These are phyloP conservation scores for Acrocephalus kingi DNA, from an alignment of 2,113 vertebrate species.

Conservation along the genomic window DNA sequence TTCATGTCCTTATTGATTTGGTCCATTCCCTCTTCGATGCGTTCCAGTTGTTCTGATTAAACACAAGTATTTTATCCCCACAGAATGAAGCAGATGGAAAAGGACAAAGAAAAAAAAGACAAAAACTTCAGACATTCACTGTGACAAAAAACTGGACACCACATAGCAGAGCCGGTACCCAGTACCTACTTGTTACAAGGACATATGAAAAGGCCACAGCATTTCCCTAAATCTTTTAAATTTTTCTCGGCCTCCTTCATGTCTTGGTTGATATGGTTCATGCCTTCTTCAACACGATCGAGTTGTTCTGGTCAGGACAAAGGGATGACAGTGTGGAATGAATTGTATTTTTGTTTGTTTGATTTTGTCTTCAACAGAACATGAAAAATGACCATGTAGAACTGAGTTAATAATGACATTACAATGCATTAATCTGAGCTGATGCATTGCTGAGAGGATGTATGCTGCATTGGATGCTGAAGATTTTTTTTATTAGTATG, in stretches of 20 bases:
- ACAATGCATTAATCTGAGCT: constrained; percentile 75
- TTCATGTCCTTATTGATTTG: constrained; percentile 93
- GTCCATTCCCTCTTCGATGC: constrained; percentile 91
- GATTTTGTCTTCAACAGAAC: constrained; percentile 81
- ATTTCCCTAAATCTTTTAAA: constrained; percentile 99
- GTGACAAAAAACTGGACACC: constrained; percentile 93
- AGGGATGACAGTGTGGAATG: constrained; percentile 98
- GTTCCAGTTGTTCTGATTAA: constrained; percentile 91
- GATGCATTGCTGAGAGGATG: constrained; percentile 74
- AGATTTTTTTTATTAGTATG: constrained; percentile 1
- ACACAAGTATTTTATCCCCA: constrained; percentile 89
- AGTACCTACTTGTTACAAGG: constrained; percentile 99
- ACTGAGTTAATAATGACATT: constrained; percentile 67
- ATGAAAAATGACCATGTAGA: constrained; percentile 86
- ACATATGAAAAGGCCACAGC: constrained; percentile 98
- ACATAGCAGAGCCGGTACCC: constrained; percentile 89
- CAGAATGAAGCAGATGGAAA: constrained; percentile 98
- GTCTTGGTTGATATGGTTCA: constrained; percentile 99
- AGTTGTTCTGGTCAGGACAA: constrained; percentile 99
- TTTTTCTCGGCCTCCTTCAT: constrained; percentile 99
- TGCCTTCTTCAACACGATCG: constrained; percentile 99
- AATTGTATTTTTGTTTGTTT: constrained; percentile 82
- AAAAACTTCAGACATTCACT: constrained; percentile 97
- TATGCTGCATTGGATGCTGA: constrained; percentile 68
- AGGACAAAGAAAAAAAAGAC: constrained; percentile 94